Evolutionary conservation across 2,113 vertebrate species (phyloP).

Genomic region (Cnemophilus loriae): DNA sequence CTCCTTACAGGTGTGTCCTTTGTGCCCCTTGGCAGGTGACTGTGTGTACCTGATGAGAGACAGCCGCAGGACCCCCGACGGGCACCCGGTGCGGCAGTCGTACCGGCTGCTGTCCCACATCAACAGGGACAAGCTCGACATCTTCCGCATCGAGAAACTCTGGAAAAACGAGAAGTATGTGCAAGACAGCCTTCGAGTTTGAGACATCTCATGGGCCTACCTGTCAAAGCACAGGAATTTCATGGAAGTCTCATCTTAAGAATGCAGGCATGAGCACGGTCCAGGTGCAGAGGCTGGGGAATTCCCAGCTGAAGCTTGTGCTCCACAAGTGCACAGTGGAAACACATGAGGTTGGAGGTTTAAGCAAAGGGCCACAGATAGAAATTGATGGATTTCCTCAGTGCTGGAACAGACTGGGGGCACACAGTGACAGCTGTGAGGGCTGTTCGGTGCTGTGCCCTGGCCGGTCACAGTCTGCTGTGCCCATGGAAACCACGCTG

Average conservation of each 20-base stretch:
- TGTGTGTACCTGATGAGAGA: constrained; percentile 98
- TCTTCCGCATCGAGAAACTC: constrained; percentile 98
- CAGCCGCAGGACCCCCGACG: constrained; percentile 89
- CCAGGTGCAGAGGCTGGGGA: background rate
- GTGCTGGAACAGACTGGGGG: background rate
- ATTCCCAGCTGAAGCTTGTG: background rate
- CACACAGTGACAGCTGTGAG: background rate
- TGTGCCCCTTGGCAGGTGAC: constrained; percentile 78
- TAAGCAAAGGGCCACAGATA: background rate
- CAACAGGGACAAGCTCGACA: constrained; percentile 95
- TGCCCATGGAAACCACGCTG: fast-evolving
- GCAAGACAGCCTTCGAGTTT: background rate
- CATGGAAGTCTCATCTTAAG: background rate
- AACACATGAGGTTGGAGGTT: background rate
- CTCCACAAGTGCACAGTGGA: fast-evolving
- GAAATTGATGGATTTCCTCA: background rate
- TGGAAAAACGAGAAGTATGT: constrained; percentile 98
- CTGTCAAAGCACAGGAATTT: background rate
- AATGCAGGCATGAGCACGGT: fast-evolving
- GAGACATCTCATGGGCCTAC: background rate
- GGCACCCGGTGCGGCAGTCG: constrained; percentile 92
- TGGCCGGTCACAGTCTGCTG: background rate
- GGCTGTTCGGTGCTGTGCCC: background rate
- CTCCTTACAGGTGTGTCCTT: background rate
- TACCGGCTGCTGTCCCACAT: constrained; percentile 92